phyloP scores from a whole-genome alignment of 2,113 vertebrate species.

The Ceuthmochares aereus region DNA sequence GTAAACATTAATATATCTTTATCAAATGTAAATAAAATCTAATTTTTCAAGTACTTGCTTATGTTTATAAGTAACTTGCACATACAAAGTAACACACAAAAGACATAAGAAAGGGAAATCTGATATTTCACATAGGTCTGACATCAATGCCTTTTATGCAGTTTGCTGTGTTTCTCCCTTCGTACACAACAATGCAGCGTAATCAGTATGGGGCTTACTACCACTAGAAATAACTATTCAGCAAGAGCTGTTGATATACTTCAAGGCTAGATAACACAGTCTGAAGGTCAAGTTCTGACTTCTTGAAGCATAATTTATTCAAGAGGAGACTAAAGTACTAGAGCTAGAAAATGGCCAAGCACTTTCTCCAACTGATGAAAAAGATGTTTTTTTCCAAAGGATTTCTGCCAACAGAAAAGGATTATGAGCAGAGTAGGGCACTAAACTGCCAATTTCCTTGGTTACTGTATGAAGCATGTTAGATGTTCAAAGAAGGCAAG shows the following conservation, averaged over 20 bases:
- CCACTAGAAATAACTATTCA: conserved; percentile 32
- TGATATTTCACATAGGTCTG: background rate
- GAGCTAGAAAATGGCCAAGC: conserved; percentile 53
- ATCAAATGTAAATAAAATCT: background rate
- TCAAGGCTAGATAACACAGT: conserved; percentile 43
- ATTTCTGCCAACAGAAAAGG: conserved; percentile 61
- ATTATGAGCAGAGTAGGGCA: conserved; percentile 54
- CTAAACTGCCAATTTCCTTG: conserved; percentile 72
- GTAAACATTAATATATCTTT: background rate
- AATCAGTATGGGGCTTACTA: background rate
- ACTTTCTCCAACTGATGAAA: conserved; percentile 51
- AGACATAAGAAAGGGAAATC: background rate
- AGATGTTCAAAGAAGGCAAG: conserved; percentile 61
- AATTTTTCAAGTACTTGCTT: background rate
- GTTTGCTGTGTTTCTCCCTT: background rate
- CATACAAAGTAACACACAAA: background rate
- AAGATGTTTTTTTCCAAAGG: conserved; percentile 43
- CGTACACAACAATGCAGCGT: background rate
- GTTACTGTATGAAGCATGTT: conserved; percentile 67
- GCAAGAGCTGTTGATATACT: conserved; percentile 27
- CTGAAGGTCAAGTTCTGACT: conserved; percentile 60
- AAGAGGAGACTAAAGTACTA: conserved; percentile 48
- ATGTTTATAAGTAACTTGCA: background rate
- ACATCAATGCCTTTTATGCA: background rate
- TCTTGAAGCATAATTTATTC: conserved; percentile 65